Percentiles rank a stretch among this genome's conserved stretches.
These are phyloP conservation scores for Acanthopleura granulata DNA, from an alignment of 2,888 invertebrate species.

Conservation along the genomic window DNA sequence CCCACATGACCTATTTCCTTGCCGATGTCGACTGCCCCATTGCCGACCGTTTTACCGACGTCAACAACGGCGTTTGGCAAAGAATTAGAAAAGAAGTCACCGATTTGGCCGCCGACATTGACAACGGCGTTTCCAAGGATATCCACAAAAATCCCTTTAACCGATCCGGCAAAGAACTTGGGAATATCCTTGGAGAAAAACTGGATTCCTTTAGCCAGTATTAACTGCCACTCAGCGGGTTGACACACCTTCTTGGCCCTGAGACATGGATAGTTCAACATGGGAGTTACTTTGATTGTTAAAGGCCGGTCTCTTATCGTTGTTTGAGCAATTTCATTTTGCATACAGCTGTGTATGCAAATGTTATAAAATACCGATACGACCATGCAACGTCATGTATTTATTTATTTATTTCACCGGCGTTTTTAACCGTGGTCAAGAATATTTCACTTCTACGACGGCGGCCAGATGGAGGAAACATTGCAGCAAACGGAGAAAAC, in stretches of 20 bases:
- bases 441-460: too few species aligned
- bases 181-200: slow-evolving; percentile 23
- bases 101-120: slow-evolving; percentile 19
- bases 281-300: not conserved
- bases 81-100: slow-evolving; percentile 16
- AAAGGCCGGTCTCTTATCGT: not conserved
- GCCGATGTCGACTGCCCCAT: slow-evolving; percentile 19
- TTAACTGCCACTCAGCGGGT: slow-evolving; percentile 22
- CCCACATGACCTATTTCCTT: not conserved
- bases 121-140: slow-evolving; percentile 19
- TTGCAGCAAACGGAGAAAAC: too few species aligned
- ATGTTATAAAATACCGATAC: too few species aligned
- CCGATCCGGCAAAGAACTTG: slow-evolving; percentile 18
- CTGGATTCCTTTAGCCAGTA: slow-evolving; percentile 21
- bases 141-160: slow-evolving; percentile 19
- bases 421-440: too few species aligned
- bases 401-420: too few species aligned
- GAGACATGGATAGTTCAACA: not conserved
- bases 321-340: too few species aligned
- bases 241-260: slow-evolving; percentile 23
- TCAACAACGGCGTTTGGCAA: slow-evolving; percentile 1
- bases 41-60: slow-evolving; percentile 13
- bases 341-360: too few species aligned
- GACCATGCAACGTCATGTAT: too few species aligned
- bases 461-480: too few species aligned